These are phyloP conservation scores for Triplophysa yarkandensis DNA, from an alignment of 2,797 vertebrate species.

Conservation along the genomic window DNA sequence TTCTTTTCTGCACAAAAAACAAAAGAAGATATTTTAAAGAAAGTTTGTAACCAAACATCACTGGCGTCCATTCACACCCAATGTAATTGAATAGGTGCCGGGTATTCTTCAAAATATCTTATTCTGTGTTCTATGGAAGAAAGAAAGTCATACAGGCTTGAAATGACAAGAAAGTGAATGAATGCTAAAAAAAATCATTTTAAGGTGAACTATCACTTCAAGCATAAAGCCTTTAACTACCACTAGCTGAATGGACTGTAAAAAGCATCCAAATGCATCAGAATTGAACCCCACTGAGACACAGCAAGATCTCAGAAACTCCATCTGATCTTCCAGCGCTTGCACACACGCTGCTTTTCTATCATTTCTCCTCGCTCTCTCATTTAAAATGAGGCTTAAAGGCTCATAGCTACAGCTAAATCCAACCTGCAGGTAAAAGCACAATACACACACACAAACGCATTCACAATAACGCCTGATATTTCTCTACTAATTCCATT, in stretches of 20 bases:
- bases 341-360: constrained; percentile 23
- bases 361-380: constrained; percentile 25
- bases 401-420: constrained; percentile 28
- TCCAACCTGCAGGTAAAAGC: constrained; percentile 8
- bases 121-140: no score
- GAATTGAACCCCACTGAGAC: constrained; percentile 10
- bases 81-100: no score
- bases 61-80: no score
- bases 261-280: constrained; percentile 20
- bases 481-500: constrained; percentile 40
- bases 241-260: constrained; percentile 5
- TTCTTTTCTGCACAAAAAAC: no score
- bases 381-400: constrained; percentile 29
- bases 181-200: no score
- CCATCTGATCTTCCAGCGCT: constrained; percentile 24
- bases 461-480: constrained; percentile 23
- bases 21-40: no score
- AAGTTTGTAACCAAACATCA: no score
- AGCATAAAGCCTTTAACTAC: constrained; percentile 17
- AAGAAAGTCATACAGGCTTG: no score
- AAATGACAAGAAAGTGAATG: no score
- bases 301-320: constrained; percentile 20
- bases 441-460: neutral
- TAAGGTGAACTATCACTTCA: neutral
- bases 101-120: no score